A percentile compares a stretch with the other conserved stretches of the same genome.
These are phyloP conservation scores for Phengaris alcon DNA, from an alignment of 2,888 invertebrate species.

Conservation along the genomic window DNA sequence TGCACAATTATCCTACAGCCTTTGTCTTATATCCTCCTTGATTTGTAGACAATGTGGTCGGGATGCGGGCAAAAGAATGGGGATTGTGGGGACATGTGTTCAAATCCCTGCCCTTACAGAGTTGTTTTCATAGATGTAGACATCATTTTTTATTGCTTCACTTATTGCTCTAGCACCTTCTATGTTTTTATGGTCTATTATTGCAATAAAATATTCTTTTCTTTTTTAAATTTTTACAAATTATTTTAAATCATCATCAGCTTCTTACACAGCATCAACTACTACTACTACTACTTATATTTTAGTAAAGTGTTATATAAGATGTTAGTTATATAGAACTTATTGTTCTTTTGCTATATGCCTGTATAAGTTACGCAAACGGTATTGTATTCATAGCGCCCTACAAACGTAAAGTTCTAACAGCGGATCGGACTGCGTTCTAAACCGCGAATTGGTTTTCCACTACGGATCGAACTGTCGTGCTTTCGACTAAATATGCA, in stretches of 20 bases:
- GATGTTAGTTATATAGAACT: neutral
- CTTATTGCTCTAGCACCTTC: slow-evolving; percentile 1
- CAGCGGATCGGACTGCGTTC: too few relatives aligned
- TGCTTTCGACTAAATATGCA: too few relatives aligned
- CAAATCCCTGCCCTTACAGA: slow-evolving; percentile 32
- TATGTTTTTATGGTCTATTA: slow-evolving; percentile 7
- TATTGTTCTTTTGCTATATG: neutral
- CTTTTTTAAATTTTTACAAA: neutral
- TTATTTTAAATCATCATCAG: neutral
- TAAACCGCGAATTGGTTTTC: too few relatives aligned
- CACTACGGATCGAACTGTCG: too few relatives aligned
- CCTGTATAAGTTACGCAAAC: neutral
- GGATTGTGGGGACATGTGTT: slow-evolving; percentile 57
- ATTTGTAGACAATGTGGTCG: slow-evolving; percentile 73
- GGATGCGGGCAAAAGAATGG: slow-evolving; percentile 75
- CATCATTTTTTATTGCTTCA: neutral
- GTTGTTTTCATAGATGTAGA: slow-evolving; percentile 1
- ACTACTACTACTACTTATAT: too few relatives aligned
- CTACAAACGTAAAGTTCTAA: too few relatives aligned
- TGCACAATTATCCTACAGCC: slow-evolving; percentile 64
- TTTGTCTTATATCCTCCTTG: slow-evolving; percentile 70
- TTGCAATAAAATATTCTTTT: slow-evolving; percentile 2
- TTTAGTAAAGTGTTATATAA: too few relatives aligned
- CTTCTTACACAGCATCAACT: too few relatives aligned
- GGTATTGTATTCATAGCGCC: neutral